A percentile compares a stretch with the other conserved stretches of the same genome.
These are phyloP conservation scores for Poeciliopsis infans DNA, from an alignment of 2,797 vertebrate genomes.

Conservation along the genomic window DNA sequence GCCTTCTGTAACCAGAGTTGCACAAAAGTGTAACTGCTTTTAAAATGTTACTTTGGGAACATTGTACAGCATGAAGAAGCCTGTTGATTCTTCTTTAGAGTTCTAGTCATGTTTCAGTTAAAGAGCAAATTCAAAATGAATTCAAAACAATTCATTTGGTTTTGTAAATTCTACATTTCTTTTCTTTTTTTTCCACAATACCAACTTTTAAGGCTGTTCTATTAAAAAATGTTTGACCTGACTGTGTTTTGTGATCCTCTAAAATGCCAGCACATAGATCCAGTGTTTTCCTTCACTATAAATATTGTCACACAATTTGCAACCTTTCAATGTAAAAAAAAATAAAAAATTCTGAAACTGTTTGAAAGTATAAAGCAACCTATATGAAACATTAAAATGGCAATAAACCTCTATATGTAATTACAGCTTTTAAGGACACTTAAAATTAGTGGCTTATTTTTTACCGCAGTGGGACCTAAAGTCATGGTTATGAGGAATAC, in stretches of 20 bases:
- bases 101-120: neutral
- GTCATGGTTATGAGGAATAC: conserved; percentile 24
- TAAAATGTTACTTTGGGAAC: neutral
- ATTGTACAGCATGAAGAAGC: neutral
- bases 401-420: conserved; percentile 12
- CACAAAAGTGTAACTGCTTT: neutral
- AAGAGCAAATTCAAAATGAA: neutral
- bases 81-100: neutral
- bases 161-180: neutral
- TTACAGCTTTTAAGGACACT: conserved; percentile 69
- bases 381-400: neutral
- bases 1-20: neutral
- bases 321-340: neutral
- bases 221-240: neutral
- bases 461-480: conserved; percentile 4
- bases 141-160: neutral
- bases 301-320: neutral
- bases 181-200: neutral
- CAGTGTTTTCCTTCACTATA: neutral
- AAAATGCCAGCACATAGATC: neutral
- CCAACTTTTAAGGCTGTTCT: neutral
- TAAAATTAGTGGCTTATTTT: conserved; percentile 32
- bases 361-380: neutral
- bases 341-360: neutral
- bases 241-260: neutral